Base-by-base conservation (phyloP, 2,797 vertebrate genomes). In the Coranthus polyacanthus region DNA sequence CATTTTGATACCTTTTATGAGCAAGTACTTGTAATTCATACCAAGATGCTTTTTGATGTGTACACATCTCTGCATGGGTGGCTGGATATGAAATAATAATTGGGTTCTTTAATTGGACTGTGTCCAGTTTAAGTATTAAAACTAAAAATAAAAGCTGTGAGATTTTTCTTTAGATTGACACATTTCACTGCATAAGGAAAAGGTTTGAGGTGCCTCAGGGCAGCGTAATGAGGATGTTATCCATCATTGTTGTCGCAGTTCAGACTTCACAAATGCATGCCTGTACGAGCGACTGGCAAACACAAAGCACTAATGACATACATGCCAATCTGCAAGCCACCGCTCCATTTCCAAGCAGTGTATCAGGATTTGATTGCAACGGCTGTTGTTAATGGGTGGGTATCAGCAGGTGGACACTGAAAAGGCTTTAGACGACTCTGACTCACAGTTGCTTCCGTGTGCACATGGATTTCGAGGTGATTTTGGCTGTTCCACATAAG, bases 301-400 rank as follows among this genome's bases (percentile, higher is more conserved):
- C 65, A 62, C 49, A 56, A 66, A 55, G 71, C 16, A 0, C 38
- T 76, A 78, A 84, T 78, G 63, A 64, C 81, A 69, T 26, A 43
- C 47, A 42, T 42, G 46, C 42, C 56, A 71, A 11, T 81, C 78
- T 68, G 54, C 18, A 51, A 67, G 51, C 12, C 20, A 5, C 38
- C n/a, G 46, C 46, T 16, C 15, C 4, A 5, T 64, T 56, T 66
- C 53, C 13, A 34, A 64, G 52, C 54, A 17, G 22, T 6, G 43
- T 55, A 49, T 26, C 22, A 8, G n/a, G 68, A 46, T 57, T 71
- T 80, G 78, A 86, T 82, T 80, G 57, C 72, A 45, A 17, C 44
- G 62, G 57, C 39, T 65, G 62, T 55, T 66, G 63, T 53, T 67
- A 75, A 72, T 66, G 24, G 46, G 16, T 9, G 32, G 1, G 2